Percentiles rank a stretch among this genome's conserved stretches.
Evolutionary conservation across 2,888 invertebrate species (phyloP).

Genomic region (Cantharis rufa): DNA sequence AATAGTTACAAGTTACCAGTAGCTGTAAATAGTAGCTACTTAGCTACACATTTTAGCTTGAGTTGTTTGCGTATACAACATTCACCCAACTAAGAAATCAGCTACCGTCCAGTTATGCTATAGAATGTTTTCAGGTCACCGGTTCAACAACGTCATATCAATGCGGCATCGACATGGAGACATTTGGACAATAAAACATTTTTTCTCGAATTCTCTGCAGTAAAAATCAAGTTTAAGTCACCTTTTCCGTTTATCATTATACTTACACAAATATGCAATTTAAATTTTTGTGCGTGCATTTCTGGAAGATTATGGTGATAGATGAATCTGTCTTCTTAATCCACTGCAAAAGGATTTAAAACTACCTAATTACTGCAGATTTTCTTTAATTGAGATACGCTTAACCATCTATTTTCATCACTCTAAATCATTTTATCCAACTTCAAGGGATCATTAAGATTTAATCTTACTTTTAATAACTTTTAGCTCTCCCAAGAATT

Average conservation of each 20-base stretch:
- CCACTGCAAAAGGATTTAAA: background rate
- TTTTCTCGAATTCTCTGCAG: background rate
- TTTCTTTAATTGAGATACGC: constrained; percentile 4
- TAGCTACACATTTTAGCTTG: background rate
- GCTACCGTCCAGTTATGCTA: background rate
- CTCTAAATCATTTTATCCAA: constrained; percentile 2
- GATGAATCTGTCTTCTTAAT: background rate
- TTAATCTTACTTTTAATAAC: background rate
- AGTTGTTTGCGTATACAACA: background rate
- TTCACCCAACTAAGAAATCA: background rate
- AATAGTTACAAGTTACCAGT: background rate
- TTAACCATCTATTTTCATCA: background rate
- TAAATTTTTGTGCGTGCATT: background rate
- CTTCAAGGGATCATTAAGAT: constrained; percentile 8
- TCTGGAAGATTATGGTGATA: background rate
- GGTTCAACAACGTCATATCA: background rate
- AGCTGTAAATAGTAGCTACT: background rate
- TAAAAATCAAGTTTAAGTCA: background rate
- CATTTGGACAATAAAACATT: background rate
- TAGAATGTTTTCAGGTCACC: background rate
- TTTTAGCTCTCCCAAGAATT: constrained; percentile 7
- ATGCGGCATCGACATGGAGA: background rate
- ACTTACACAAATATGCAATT: background rate
- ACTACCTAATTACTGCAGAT: background rate
- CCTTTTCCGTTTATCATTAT: background rate